phyloP scores from a whole-genome alignment of 2,113 vertebrate species.

The Natator depressus region DNA sequence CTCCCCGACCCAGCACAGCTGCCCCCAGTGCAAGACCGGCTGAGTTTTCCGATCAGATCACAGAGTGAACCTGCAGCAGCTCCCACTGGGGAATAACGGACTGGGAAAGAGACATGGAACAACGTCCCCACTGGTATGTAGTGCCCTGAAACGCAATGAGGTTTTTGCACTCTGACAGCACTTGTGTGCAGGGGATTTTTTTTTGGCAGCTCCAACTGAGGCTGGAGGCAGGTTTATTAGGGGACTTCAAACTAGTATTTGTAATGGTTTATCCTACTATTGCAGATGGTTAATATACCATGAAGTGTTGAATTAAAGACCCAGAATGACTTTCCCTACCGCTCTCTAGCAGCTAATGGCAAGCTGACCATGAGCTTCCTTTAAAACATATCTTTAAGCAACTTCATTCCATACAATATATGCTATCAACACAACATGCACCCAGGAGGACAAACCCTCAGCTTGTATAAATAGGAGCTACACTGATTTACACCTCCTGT shows the following conservation, averaged over 20 bases:
- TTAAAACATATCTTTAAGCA: background rate
- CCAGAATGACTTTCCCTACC: background rate
- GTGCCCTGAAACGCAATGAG: background rate
- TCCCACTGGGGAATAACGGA: fast-evolving
- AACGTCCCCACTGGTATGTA: fast-evolving
- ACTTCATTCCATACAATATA: background rate
- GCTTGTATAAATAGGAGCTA: fast-evolving
- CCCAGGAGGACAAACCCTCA: background rate
- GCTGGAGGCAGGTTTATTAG: background rate
- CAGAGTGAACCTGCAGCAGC: background rate
- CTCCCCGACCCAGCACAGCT: fast-evolving
- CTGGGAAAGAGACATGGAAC: background rate
- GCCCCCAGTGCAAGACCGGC: background rate
- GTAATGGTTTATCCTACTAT: background rate
- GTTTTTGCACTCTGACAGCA: background rate
- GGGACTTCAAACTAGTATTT: background rate
- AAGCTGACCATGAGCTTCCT: background rate
- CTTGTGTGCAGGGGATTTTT: background rate
- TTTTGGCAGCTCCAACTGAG: background rate
- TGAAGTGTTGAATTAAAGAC: background rate
- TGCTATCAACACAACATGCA: background rate
- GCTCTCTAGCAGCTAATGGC: background rate
- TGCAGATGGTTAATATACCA: background rate
- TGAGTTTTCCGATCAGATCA: background rate
- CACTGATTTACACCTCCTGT: background rate